These are phyloP conservation scores for Cryptocephalus moraei DNA, from an alignment of 2,888 invertebrate species.

Conservation along the genomic window DNA sequence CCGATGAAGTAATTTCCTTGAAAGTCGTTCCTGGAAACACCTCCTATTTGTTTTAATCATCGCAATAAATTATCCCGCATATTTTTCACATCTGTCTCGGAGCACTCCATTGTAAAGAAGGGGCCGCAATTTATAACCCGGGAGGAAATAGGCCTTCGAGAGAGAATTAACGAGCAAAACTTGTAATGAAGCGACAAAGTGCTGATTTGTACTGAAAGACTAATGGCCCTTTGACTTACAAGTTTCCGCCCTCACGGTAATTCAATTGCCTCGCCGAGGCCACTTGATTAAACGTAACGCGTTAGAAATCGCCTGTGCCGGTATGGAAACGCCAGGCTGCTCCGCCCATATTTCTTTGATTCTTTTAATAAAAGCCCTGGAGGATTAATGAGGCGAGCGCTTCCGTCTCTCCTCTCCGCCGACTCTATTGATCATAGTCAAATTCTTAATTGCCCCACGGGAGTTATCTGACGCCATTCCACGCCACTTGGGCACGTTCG, in stretches of 20 bases:
- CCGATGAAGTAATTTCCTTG: neutral
- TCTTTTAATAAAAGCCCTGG: conserved; percentile 40
- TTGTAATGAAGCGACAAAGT: conserved; percentile 33
- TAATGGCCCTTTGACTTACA: conserved; percentile 35
- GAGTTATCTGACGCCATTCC: conserved; percentile 1
- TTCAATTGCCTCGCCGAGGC: conserved; percentile 29
- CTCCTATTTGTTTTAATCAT: conserved; percentile 2
- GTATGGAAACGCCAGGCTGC: conserved; percentile 26
- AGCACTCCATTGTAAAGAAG: conserved; percentile 7
- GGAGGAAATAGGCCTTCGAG: conserved; percentile 11
- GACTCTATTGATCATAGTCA: conserved; percentile 34
- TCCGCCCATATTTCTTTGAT: conserved; percentile 43
- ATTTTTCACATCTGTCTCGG: conserved; percentile 2
- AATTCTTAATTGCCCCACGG: conserved; percentile 35
- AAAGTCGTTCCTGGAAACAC: neutral
- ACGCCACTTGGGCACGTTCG: no score
- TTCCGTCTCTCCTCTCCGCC: conserved; percentile 21
- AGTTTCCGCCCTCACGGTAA: conserved; percentile 37
- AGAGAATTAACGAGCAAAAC: conserved; percentile 17
- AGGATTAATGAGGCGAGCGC: conserved; percentile 38
- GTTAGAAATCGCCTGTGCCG: conserved; percentile 23
- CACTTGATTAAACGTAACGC: conserved; percentile 36
- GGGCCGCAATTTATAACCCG: conserved; percentile 2
- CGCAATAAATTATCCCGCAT: conserved; percentile 7
- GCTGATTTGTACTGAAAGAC: conserved; percentile 36